These are phyloP conservation scores for Myopa tessellatipennis DNA, from an alignment of 2,888 invertebrate genomes.

Conservation along the genomic window DNA sequence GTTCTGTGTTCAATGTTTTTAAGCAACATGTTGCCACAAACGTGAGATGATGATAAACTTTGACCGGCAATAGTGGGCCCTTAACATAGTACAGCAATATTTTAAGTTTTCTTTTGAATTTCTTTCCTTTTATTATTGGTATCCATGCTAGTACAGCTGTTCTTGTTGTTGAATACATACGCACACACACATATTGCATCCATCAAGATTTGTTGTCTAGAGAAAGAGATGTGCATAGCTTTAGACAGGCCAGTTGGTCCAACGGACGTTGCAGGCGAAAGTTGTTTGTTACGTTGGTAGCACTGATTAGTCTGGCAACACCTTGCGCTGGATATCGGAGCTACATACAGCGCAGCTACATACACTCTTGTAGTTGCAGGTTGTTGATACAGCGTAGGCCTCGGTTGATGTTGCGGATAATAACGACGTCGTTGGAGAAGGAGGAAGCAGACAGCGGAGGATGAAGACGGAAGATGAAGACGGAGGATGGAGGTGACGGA, in stretches of 20 bases:
- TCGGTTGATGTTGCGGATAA: neutral
- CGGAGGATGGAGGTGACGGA: too few species aligned
- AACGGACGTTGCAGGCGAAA: conserved; percentile 9
- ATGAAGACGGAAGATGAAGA: too few species aligned
- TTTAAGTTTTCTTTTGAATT: neutral
- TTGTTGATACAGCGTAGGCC: conserved; percentile 3
- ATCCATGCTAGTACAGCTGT: neutral
- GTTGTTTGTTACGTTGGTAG: conserved; percentile 11
- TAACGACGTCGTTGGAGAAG: too few species aligned
- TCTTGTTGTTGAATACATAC: neutral
- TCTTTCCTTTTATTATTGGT: neutral
- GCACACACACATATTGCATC: neutral
- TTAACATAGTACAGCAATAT: neutral
- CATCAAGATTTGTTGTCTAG: neutral
- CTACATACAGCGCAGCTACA: neutral
- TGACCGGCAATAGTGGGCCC: neutral
- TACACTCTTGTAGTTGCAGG: neutral
- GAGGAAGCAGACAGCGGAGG: too few species aligned
- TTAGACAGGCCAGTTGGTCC: neutral
- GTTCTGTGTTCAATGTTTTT: neutral
- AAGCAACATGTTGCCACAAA: conserved; percentile 20
- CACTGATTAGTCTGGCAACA: conserved; percentile 36
- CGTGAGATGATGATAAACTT: neutral
- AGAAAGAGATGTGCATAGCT: neutral
- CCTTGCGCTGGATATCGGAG: conserved; percentile 23